Evolutionary conservation across 2,888 invertebrate species (phyloP), one percentile per base, ranked within the genome.

Genomic region (Tipula vernalis): DNA sequence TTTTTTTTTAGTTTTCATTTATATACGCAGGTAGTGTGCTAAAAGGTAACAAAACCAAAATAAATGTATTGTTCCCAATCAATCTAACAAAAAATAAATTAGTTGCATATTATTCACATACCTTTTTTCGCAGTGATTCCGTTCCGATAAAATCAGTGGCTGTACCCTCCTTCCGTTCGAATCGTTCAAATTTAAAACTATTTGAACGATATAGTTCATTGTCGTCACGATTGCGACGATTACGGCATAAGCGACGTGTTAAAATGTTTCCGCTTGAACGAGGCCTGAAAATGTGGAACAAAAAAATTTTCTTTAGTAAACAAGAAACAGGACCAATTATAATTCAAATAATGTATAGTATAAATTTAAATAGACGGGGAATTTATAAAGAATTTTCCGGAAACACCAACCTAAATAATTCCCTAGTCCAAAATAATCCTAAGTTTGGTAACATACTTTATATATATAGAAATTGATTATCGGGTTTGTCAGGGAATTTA

Each of bases 101-200:
- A 28, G 12, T 15, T 28, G 36, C 39, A 28, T 28, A 28, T 28
- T 28, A 28, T 28, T 28, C 28, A 84, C 84, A 4, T 84, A 84
- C 84, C 84, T 84, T 84, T 84, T 84, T 84, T 15, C 84, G 84
- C 5, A 84, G 84, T 10, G 91, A 91, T 90, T 92, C 88, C 47
- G 93, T 92, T 88, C 93, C 93, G 89, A 94, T 93, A 51, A 57
- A n/a, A 89, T 95, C 95, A 90, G 93, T 94, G 10, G 36, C 10
- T 13, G 51, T 18, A 89, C 94, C 94, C 86, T 94, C 93, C 87
- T 93, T 93, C 89, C 96, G 93, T 89, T 96, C 95, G 90, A 96
- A 96, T 87, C 96, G 93, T 92, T 96, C 96, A 91, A 96, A 96
- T 92, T 96, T 96, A 93, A 96, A 96, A 92, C 96, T 96, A 91